These are phyloP conservation scores for Melitaea cinxia DNA, from an alignment of 1,140 invertebrate genomes.

Conservation along the genomic window DNA sequence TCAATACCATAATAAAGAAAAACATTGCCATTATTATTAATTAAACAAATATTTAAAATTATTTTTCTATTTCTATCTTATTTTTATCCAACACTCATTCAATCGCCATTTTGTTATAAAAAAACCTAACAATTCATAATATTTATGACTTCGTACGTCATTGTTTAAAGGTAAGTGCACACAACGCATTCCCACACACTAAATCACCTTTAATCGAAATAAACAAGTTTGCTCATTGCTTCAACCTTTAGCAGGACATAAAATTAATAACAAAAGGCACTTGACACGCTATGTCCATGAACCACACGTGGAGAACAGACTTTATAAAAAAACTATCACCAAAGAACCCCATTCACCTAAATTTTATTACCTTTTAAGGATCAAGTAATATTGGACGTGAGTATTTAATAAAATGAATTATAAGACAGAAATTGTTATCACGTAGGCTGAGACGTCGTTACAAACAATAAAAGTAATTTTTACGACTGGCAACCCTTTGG, in stretches of 20 bases:
- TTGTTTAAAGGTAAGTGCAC: constrained; percentile 40
- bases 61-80: no score
- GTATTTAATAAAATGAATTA: constrained; percentile 62
- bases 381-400: constrained; percentile 38
- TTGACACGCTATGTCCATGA: constrained; percentile 56
- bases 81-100: no score
- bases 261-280: constrained; percentile 60
- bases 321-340: not conserved
- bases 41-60: no score
- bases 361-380: constrained; percentile 11
- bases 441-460: constrained; percentile 77
- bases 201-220: constrained; percentile 58
- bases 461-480: constrained; percentile 80
- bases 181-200: constrained; percentile 61
- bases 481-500: constrained; percentile 72
- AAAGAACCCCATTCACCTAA: not conserved
- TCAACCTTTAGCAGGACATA: constrained; percentile 62
- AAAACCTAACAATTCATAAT: not conserved
- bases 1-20: no score
- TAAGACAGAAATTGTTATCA: constrained; percentile 75
- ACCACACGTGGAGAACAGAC: constrained; percentile 45
- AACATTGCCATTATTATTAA: no score
- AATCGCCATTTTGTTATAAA: no score
- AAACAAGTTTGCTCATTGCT: constrained; percentile 60
- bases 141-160: constrained; percentile 31